A percentile compares a stretch with the other conserved stretches of the same genome.
Evolutionary conservation across 2,113 vertebrate genomes (phyloP).

Genomic region (Dipodomys spectabilis): DNA sequence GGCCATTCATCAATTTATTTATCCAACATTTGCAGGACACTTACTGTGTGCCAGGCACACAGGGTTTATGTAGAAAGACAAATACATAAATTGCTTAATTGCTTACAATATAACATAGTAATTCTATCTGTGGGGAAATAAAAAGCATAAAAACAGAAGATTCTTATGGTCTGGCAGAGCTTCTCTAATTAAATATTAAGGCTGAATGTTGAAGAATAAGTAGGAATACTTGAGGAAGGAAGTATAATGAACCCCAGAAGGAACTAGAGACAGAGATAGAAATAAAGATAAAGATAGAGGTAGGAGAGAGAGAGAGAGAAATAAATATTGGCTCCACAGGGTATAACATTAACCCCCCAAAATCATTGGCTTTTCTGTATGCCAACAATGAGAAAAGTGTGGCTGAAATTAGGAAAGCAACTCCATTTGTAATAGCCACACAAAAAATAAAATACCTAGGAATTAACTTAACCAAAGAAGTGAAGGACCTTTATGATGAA

Average conservation of each 20-base stretch:
- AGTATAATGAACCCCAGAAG: neutral
- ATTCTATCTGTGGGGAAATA: neutral
- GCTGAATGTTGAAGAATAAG: neutral
- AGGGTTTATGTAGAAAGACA: neutral
- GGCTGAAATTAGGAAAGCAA: too few species aligned
- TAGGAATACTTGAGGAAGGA: neutral
- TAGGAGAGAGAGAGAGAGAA: too few species aligned
- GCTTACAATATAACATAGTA: neutral
- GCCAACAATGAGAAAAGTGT: too few species aligned
- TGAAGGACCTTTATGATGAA: too few species aligned
- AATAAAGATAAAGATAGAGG: too few species aligned
- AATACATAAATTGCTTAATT: neutral
- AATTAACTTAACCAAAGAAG: too few species aligned
- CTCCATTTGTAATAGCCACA: too few species aligned
- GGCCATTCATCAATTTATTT: neutral
- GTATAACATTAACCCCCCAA: too few species aligned
- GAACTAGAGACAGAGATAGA: too few species aligned
- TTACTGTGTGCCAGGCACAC: neutral
- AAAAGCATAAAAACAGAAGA: neutral
- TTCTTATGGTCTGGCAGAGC: neutral
- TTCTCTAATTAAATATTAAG: neutral
- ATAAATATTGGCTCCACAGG: neutral
- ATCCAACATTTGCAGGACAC: neutral
- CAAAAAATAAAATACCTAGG: too few species aligned
- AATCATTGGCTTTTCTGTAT: too few species aligned